A percentile compares a stretch with the other conserved stretches of the same genome.
phyloP scores from a whole-genome alignment of 2,888 invertebrate genomes.

The Amphipyra tragopoginis region DNA sequence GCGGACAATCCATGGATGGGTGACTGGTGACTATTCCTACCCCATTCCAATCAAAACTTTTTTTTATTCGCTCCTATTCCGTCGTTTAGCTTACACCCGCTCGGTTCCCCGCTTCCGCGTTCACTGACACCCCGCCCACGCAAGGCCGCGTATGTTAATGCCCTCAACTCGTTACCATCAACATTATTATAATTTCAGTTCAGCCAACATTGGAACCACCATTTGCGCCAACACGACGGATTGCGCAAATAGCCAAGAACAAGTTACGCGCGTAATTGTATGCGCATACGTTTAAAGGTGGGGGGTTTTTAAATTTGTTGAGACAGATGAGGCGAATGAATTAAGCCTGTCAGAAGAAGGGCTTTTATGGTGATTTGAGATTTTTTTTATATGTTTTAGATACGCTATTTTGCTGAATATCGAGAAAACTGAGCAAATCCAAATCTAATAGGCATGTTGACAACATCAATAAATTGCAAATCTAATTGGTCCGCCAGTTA shows the following conservation, averaged over 20 bases:
- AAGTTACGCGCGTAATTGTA: constrained; percentile 31
- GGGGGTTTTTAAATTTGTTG: constrained; percentile 22
- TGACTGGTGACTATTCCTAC: too few relatives aligned
- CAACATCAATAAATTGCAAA: too few relatives aligned
- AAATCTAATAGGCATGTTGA: too few relatives aligned
- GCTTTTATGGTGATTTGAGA: neutral
- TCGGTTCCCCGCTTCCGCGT: neutral
- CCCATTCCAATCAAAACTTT: too few relatives aligned
- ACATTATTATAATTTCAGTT: constrained; percentile 38
- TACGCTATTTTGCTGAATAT: too few relatives aligned
- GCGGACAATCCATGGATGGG: too few relatives aligned
- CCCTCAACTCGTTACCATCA: constrained; percentile 17
- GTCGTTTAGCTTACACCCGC: neutral
- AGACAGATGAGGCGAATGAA: constrained; percentile 10
- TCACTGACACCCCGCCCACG: neutral
- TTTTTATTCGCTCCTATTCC: neutral
- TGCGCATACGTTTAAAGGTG: constrained; percentile 33
- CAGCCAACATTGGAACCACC: constrained; percentile 16
- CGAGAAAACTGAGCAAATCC: too few relatives aligned
- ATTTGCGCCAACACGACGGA: constrained; percentile 10
- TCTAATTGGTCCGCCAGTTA: too few relatives aligned
- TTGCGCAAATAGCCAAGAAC: constrained; percentile 11
- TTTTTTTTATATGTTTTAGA: neutral
- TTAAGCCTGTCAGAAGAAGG: neutral
- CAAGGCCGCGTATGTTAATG: constrained; percentile 21